These are phyloP conservation scores for Squalus acanthias DNA, from an alignment of 2,797 vertebrate species.

Conservation along the genomic window DNA sequence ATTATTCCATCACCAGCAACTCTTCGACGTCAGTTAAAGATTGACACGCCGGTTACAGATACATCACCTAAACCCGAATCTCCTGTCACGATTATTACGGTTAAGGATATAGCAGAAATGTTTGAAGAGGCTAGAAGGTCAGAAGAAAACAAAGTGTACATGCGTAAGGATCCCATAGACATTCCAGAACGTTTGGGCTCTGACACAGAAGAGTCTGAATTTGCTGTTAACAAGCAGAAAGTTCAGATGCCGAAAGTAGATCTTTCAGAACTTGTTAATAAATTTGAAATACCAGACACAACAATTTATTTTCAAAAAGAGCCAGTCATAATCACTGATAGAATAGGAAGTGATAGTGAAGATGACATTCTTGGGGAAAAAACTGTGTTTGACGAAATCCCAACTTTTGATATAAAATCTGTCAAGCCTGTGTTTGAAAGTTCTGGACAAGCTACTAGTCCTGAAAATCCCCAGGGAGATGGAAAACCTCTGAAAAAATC, in stretches of 20 bases:
- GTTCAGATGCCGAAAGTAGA: slow-evolving; percentile 54
- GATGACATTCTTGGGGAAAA: slow-evolving; percentile 55
- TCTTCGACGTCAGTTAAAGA: slow-evolving; percentile 76
- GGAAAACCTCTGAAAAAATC: slow-evolving; percentile 54
- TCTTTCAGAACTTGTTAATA: slow-evolving; percentile 55
- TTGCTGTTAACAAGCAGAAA: slow-evolving; percentile 54
- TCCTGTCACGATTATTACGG: slow-evolving; percentile 55
- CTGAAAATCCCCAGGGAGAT: slow-evolving; percentile 55
- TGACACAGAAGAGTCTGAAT: slow-evolving; percentile 56
- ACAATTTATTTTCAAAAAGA: slow-evolving; percentile 61
- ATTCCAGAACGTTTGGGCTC: slow-evolving; percentile 57
- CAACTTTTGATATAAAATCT: slow-evolving; percentile 64
- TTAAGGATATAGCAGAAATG: slow-evolving; percentile 60
- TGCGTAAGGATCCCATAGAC: slow-evolving; percentile 57
- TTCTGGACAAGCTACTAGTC: slow-evolving; percentile 56
- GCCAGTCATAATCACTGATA: slow-evolving; percentile 60
- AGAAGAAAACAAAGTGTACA: slow-evolving; percentile 57
- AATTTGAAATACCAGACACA: slow-evolving; percentile 60
- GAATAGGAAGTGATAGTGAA: slow-evolving; percentile 62
- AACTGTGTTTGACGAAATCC: slow-evolving; percentile 54
- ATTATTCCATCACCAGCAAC: slow-evolving; percentile 72
- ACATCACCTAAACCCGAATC: slow-evolving; percentile 51
- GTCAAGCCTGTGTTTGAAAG: slow-evolving; percentile 71
- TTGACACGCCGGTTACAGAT: slow-evolving; percentile 54
- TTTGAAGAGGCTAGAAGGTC: slow-evolving; percentile 65